These are phyloP conservation scores for Pterocles orientalis DNA, from an alignment of 2,113 vertebrate genomes.

Conservation along the genomic window DNA sequence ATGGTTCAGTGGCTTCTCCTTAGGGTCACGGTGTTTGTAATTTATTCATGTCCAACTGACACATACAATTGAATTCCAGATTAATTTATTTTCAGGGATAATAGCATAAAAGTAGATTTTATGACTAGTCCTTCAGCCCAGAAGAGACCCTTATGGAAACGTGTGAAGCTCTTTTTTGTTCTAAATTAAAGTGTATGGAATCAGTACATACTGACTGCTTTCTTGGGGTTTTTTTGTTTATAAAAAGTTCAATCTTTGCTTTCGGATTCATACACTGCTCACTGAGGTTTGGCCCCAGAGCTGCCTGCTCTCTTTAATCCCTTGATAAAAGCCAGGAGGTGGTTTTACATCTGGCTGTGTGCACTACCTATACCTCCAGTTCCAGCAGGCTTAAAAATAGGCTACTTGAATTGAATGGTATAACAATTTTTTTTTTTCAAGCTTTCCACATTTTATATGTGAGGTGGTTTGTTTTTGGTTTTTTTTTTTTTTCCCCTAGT, in stretches of 20 bases:
- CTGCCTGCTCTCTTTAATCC: neutral
- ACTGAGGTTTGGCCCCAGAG: neutral
- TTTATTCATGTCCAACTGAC: neutral
- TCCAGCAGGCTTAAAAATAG: neutral
- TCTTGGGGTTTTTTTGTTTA: neutral
- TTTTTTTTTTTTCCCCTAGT: neutral
- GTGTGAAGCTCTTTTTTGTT: neutral
- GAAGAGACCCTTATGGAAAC: neutral
- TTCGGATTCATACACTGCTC: neutral
- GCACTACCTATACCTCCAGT: neutral
- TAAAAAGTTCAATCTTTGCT: neutral
- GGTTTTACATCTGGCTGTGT: neutral
- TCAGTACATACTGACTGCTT: neutral
- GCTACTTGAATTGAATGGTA: neutral
- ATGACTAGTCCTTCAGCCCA: neutral
- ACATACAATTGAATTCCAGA: neutral
- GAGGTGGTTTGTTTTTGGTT: neutral
- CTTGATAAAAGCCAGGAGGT: neutral
- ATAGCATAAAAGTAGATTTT: neutral
- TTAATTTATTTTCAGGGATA: neutral
- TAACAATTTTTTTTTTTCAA: neutral
- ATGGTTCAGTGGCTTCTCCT: neutral
- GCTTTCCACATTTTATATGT: neutral
- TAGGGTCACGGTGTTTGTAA: neutral
- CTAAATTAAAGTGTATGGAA: neutral